These are phyloP conservation scores for Probaryconus sp. DNA, from an alignment of 1,140 invertebrate genomes.

Conservation along the genomic window DNA sequence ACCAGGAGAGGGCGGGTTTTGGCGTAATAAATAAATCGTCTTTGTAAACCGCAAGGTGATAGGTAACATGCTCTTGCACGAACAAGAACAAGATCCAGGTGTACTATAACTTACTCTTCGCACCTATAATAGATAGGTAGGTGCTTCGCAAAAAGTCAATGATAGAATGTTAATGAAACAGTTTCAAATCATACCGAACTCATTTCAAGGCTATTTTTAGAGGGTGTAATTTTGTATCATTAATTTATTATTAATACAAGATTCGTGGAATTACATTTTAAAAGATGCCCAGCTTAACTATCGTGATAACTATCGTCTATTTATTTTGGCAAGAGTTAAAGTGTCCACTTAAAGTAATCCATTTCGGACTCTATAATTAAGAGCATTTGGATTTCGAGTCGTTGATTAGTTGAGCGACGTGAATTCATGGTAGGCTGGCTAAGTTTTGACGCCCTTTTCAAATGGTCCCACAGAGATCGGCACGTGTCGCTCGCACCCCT, in stretches of 20 bases:
- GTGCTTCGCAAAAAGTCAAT: too few species aligned
- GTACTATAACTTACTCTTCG: slow-evolving; percentile 45
- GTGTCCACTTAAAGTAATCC: slow-evolving; percentile 25
- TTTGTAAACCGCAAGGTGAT: slow-evolving; percentile 70
- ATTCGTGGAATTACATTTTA: too few species aligned
- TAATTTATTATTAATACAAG: too few species aligned
- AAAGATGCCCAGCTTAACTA: too few species aligned
- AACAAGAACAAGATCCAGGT: slow-evolving; percentile 51
- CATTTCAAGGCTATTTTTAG: too few species aligned
- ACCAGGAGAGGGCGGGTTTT: slow-evolving; percentile 70
- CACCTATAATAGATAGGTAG: slow-evolving; percentile 24
- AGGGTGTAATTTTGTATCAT: too few species aligned
- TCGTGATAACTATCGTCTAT: too few species aligned
- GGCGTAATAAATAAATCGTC: slow-evolving; percentile 69
- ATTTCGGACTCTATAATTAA: slow-evolving; percentile 28
- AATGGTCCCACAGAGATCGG: slow-evolving; percentile 74
- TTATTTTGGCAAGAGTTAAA: slow-evolving; percentile 5
- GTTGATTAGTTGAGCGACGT: slow-evolving; percentile 49
- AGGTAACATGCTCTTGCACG: slow-evolving; percentile 57
- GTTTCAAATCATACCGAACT: too few species aligned
- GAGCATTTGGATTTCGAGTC: slow-evolving; percentile 28
- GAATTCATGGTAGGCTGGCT: slow-evolving; percentile 63
- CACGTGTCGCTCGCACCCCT: slow-evolving; percentile 72
- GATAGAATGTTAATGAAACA: too few species aligned
- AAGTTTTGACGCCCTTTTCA: slow-evolving; percentile 61